Conservation (phyloP, 2,888 invertebrate genomes). For the Suillia variegata region DNA sequence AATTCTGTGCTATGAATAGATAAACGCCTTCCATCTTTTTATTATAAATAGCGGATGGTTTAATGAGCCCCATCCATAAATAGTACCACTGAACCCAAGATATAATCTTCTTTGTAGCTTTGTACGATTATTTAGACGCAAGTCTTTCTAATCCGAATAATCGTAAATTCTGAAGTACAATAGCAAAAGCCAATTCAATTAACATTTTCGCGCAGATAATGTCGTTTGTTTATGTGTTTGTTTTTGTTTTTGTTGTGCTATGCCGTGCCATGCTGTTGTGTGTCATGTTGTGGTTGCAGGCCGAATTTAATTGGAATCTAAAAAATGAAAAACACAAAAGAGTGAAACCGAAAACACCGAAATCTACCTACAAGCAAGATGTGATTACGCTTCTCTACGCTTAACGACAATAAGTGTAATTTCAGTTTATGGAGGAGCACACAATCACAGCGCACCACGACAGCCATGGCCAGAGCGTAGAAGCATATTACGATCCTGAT, state of each 20-base stretch:
- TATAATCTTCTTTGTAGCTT: too few species aligned
- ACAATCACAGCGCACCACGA: constrained; percentile 16
- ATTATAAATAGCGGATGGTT: too few species aligned
- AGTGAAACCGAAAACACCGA: not conserved
- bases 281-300: constrained; percentile 2
- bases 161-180: too few species aligned
- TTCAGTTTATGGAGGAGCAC: constrained; percentile 46
- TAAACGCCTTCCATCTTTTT: too few species aligned
- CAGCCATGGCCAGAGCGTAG: constrained; percentile 26
- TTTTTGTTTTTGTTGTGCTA: too few species aligned
- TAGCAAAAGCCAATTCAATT: constrained; percentile 2
- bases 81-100: too few species aligned
- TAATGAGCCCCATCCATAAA: too few species aligned
- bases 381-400: constrained; percentile 16
- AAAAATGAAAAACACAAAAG: not conserved
- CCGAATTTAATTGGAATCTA: constrained; percentile 44
- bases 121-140: too few species aligned
- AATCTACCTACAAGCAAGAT: not conserved
- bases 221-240: not conserved
- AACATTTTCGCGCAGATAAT: not conserved
- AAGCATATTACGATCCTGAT: constrained; percentile 38
- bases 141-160: too few species aligned
- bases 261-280: too few species aligned
- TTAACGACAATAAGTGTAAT: constrained; percentile 48
- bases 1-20: too few species aligned